Evolutionary conservation across 37 sponge, comb jelly and placozoan species (phyloP), one percentile per base, ranked within the genome.

Genomic region (Aplysina aerophoba): DNA sequence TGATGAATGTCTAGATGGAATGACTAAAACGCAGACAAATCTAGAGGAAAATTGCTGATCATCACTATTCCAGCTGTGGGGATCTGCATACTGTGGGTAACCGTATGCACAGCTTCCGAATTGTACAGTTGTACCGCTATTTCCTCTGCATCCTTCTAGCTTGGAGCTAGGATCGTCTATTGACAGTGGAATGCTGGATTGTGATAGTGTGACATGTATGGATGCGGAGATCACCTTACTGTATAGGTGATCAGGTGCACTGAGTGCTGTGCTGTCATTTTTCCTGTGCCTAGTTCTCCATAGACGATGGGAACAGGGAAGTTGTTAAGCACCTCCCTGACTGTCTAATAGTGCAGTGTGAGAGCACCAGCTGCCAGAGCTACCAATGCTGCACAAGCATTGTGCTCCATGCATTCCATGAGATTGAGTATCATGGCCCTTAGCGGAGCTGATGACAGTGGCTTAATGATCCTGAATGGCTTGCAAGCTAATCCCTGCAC

Each of bases 141-240:
- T n/a, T 54, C 54, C 15, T 58, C 61, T 2, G 57, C 59, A 11
- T 85, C 85, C 2, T 68, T 54, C n/a, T n/a, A n/a, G n/a, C 40
- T 85, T 85, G 22, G 85, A 85, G 1, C 68, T 71, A 3, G 85
- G 85, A 28, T 85, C 85, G 27, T 85, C 85, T 6, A 74, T 12
- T 34, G 79, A 78, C 38, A 85, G 11, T 12, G 85, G 85, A 1
- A 75, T 35, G 15, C 79, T 28, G 27, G 61, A 58, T 15, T 19
- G 20, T 31, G 78, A 58, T 12, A 37, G 55, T 34, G 53, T 11
- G 22, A 37, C 4, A 3, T 50, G 62, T 21, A 59, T 69, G 1
- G 69, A 65, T 21, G 69, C 85, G 17, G 31, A 59, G 57, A 79
- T 77, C 50, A 85, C 78, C 33, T 85, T 85, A 41, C 85, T 85